Conservation (phyloP, 2,888 invertebrate genomes). For the Lepeophtheirus nordmannii region DNA sequence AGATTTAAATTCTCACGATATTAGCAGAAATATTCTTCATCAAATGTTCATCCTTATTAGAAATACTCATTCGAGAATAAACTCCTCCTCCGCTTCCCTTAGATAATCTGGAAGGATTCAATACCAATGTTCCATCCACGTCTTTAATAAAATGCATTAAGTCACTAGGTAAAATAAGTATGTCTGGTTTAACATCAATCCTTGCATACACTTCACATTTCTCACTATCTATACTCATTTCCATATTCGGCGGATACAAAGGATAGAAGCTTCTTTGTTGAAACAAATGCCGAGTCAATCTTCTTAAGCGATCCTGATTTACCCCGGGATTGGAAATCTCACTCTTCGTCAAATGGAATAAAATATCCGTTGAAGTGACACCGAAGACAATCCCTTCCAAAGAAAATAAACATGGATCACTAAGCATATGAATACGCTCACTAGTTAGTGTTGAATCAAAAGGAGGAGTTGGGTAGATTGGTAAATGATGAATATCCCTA, state of each 20-base stretch:
- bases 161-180: conserved; percentile 68
- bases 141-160: conserved; percentile 67
- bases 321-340: conserved; percentile 53
- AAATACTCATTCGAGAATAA: conserved; percentile 52
- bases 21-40: background rate
- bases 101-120: conserved; percentile 69
- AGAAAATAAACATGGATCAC: conserved; percentile 65
- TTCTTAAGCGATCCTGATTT: conserved; percentile 33
- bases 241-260: conserved; percentile 49
- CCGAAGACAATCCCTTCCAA: conserved; percentile 61
- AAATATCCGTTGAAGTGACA: conserved; percentile 61
- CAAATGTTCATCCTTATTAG: conserved; percentile 25
- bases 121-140: conserved; percentile 56
- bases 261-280: conserved; percentile 67
- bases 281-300: conserved; percentile 56
- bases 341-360: conserved; percentile 63
- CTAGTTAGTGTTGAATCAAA: conserved; percentile 44
- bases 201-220: conserved; percentile 55
- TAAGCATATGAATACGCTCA: conserved; percentile 42
- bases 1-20: background rate
- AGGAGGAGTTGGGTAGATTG: conserved; percentile 69
- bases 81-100: conserved; percentile 60
- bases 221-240: conserved; percentile 51
- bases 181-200: conserved; percentile 56
- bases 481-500: conserved; percentile 59